Percentiles rank a stretch among this genome's conserved stretches.
These are phyloP conservation scores for Smutsia gigantea DNA, from an alignment of 2,797 vertebrate genomes.

Conservation along the genomic window DNA sequence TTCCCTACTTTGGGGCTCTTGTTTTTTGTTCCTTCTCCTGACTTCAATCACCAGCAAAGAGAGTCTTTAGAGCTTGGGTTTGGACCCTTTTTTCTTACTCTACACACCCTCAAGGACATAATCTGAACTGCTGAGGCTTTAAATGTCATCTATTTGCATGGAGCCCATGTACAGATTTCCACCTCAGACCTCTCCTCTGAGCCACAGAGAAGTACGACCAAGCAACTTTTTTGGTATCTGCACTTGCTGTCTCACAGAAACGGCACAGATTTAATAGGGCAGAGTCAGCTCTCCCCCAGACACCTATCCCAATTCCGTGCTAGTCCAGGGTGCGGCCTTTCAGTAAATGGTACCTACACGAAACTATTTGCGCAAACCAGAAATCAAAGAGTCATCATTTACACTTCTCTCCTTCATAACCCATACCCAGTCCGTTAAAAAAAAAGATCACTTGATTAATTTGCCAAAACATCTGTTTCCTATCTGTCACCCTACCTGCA, in stretches of 20 bases:
- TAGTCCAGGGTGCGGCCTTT: not conserved
- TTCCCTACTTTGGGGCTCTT: no score
- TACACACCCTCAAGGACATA: not conserved
- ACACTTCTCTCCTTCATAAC: not conserved
- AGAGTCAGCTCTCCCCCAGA: not conserved
- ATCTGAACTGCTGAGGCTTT: not conserved
- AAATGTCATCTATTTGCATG: not conserved
- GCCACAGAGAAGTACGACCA: not conserved
- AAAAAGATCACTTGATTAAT: not conserved
- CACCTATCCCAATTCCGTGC: not conserved
- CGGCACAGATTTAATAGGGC: not conserved
- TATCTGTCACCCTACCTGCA: not conserved
- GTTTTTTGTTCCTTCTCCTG: not conserved
- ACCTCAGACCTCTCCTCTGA: not conserved
- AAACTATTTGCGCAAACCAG: not conserved
- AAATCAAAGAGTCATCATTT: not conserved
- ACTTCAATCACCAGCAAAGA: not conserved
- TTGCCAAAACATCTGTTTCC: constrained; percentile 31
- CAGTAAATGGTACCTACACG: not conserved
- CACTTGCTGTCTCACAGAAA: not conserved
- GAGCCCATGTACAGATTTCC: not conserved
- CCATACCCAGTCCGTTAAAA: not conserved
- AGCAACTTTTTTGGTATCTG: not conserved
- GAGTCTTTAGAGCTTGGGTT: no score
- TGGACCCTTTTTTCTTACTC: not conserved